Percentiles rank a stretch among this genome's conserved stretches.
Evolutionary conservation across 2,888 invertebrate species (phyloP).

Genomic region (Agrochola lota): DNA sequence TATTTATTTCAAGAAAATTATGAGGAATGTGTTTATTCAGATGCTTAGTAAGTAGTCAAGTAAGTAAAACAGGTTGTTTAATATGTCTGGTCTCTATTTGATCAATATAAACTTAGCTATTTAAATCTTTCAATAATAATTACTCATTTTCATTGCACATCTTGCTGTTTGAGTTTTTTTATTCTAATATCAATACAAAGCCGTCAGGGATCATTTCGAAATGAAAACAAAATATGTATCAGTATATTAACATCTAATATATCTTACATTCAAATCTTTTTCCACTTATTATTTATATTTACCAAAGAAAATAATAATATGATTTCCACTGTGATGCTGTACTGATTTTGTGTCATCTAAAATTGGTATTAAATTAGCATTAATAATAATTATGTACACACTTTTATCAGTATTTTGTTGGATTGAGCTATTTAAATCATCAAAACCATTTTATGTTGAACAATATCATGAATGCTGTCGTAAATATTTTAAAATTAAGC

Average conservation of each 20-base stretch:
- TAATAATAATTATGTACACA: constrained; percentile 45
- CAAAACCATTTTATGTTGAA: constrained; percentile 11
- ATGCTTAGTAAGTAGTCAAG: constrained; percentile 18
- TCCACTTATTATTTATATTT: background rate
- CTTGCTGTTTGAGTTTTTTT: constrained; percentile 4
- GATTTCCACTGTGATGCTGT: constrained; percentile 1
- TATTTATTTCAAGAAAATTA: constrained; percentile 10
- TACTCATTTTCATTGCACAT: constrained; percentile 17
- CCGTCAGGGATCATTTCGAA: background rate
- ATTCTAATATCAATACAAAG: background rate
- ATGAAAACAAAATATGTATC: constrained; percentile 10
- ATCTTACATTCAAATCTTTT: constrained; percentile 12
- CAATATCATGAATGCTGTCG: constrained; percentile 8
- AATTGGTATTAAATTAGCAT: constrained; percentile 20
- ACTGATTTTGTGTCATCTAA: constrained; percentile 34
- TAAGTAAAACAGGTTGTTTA: constrained; percentile 6
- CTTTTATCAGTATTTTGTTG: constrained; percentile 14
- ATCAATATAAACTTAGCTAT: background rate
- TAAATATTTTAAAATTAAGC: constrained; percentile 8
- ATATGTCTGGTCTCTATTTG: constrained; percentile 6
- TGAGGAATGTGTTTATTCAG: background rate
- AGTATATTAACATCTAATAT: background rate
- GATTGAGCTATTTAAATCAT: background rate
- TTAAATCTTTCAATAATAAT: constrained; percentile 11
- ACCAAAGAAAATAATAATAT: background rate